Conservation (phyloP, 1,140 invertebrate genomes). For the Drosophila melanogaster region Release_6_plus_ISO1_MT NT_033777.3:13131001-13131500, state of each 20-base stretch:
- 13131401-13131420: slow-evolving; percentile 93
- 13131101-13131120: slow-evolving; percentile 60
- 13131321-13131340: neutral
- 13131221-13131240: neutral
- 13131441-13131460: slow-evolving; percentile 88
- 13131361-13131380: slow-evolving; percentile 87
- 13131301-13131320: too few species aligned
- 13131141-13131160: slow-evolving; percentile 78
- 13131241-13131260: neutral
- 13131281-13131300: too few species aligned
- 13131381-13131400: slow-evolving; percentile 90
- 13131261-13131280: too few species aligned
- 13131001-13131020: slow-evolving; percentile 54
- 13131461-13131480: slow-evolving; percentile 85
- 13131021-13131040: slow-evolving; percentile 20
- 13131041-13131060: slow-evolving; percentile 21
- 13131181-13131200: slow-evolving; percentile 58
- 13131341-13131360: neutral
- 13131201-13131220: slow-evolving; percentile 2
- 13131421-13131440: slow-evolving; percentile 91
- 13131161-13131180: slow-evolving; percentile 42
- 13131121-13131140: slow-evolving; percentile 77
- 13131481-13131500: slow-evolving; percentile 82
- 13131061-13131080: neutral
- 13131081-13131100: slow-evolving; percentile 45